A percentile compares a stretch with the other conserved stretches of the same genome.
Evolutionary conservation across 2,888 invertebrate genomes (phyloP).

Genomic region (Strigamia crassipes): DNA sequence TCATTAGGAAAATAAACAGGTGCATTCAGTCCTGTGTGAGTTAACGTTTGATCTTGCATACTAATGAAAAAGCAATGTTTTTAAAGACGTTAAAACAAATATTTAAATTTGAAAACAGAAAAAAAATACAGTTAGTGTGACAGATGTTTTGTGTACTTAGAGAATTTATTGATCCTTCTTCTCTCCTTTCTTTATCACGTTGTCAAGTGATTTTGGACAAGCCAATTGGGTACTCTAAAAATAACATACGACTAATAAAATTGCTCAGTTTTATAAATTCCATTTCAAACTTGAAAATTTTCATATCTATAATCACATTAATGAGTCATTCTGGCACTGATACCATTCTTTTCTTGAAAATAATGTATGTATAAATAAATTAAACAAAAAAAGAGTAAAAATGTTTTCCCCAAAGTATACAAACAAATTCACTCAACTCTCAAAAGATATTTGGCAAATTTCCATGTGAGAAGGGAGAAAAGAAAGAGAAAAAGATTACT

Average conservation of each 20-base stretch:
- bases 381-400: not conserved
- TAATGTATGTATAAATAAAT: not conserved
- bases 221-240: not conserved
- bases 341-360: not conserved
- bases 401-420: not conserved
- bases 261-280: not conserved
- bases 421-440: constrained; percentile 12
- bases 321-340: not conserved
- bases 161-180: constrained; percentile 13
- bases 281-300: not conserved
- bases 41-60: not conserved
- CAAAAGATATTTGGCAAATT: constrained; percentile 13
- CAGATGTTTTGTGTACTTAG: constrained; percentile 22
- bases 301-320: not conserved
- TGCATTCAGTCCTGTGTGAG: not conserved
- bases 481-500: constrained; percentile 20
- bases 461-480: not conserved
- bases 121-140: not conserved
- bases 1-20: not conserved
- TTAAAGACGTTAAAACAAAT: not conserved
- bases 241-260: not conserved
- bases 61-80: not conserved
- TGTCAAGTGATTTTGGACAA: constrained; percentile 6
- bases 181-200: constrained; percentile 6
- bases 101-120: not conserved